A percentile compares a stretch with the other conserved stretches of the same genome.
These are phyloP conservation scores for Syngnathus floridae DNA, from an alignment of 2,113 vertebrate genomes.

Conservation along the genomic window DNA sequence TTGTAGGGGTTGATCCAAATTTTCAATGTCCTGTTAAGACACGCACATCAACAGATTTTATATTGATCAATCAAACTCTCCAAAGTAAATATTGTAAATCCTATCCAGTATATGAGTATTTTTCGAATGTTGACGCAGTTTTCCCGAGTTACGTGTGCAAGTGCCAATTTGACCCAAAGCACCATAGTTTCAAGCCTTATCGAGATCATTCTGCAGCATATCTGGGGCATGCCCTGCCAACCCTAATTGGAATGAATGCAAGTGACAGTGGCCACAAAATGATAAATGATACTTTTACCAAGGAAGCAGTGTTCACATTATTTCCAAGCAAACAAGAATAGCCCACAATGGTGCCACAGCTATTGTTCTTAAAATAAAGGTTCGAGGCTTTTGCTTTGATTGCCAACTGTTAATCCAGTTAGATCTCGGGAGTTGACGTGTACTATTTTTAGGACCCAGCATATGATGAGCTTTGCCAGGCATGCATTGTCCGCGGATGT, in stretches of 20 bases:
- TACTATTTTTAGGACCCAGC: conserved; percentile 46
- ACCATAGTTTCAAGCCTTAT: not conserved
- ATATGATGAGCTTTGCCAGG: conserved; percentile 11
- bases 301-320: not conserved
- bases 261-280: conserved; percentile 8
- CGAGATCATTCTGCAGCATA: not conserved
- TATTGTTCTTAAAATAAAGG: not conserved
- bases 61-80: not conserved
- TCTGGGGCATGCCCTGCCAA: not conserved
- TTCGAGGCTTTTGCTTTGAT: conserved; percentile 15
- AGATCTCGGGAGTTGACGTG: conserved; percentile 12
- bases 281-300: not conserved
- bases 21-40: not conserved
- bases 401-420: conserved; percentile 14
- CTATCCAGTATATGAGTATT: too few species aligned
- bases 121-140: too few species aligned
- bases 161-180: not conserved
- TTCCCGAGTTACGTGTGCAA: too few species aligned
- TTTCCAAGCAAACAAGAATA: not conserved
- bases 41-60: not conserved
- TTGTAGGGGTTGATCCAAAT: not conserved
- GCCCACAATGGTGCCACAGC: not conserved
- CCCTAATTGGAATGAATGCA: not conserved
- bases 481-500: conserved; percentile 18
- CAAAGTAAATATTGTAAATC: too few species aligned